Conservation (phyloP, 2,888 invertebrate species). For the Yponomeuta evonymella region DNA sequence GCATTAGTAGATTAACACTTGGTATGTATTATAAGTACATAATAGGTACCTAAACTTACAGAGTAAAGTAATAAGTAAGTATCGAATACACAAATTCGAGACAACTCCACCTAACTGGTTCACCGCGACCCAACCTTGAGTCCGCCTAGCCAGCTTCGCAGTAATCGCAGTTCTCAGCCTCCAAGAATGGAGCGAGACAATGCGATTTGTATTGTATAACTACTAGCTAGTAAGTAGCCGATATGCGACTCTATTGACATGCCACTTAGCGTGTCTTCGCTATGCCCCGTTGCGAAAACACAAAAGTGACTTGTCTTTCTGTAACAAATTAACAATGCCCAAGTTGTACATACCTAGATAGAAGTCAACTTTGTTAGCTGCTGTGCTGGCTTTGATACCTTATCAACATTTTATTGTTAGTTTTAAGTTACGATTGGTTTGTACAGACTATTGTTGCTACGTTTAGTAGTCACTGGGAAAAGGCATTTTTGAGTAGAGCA, state of each 20-base stretch:
- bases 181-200: conserved; percentile 2
- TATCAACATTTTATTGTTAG: no score
- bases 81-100: neutral
- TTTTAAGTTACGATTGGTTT: no score
- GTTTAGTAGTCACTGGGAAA: no score
- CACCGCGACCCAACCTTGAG: conserved; percentile 18
- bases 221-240: conserved; percentile 1
- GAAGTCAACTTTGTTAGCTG: no score
- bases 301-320: neutral
- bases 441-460: no score
- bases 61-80: no score
- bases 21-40: no score
- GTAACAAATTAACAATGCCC: neutral
- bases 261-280: conserved; percentile 35
- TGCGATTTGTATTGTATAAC: conserved; percentile 5
- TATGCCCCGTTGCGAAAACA: conserved; percentile 7
- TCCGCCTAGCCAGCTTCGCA: neutral
- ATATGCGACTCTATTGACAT: conserved; percentile 22
- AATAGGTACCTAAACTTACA: no score
- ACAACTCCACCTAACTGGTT: conserved; percentile 16
- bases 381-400: no score
- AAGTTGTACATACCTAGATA: neutral
- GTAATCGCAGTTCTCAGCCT: neutral
- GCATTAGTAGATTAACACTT: no score
- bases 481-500: no score